A percentile compares a stretch with the other conserved stretches of the same genome.
Evolutionary conservation across 2,113 vertebrate species (phyloP).

Genomic region (Callipepla californica): DNA sequence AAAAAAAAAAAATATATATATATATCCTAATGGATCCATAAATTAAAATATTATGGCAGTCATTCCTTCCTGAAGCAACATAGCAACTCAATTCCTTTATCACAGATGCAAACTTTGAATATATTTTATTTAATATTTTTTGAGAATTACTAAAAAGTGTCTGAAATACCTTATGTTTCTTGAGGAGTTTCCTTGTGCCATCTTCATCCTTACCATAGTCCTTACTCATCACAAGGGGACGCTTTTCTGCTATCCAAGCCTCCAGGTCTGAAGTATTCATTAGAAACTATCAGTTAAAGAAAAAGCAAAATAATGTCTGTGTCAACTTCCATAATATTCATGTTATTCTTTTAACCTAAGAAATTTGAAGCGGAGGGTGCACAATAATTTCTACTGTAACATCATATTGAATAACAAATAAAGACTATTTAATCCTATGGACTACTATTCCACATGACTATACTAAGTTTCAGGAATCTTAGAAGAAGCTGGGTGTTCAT

Average conservation of each 20-base stretch:
- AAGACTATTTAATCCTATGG: not conserved
- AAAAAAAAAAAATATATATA: not conserved
- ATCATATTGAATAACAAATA: not conserved
- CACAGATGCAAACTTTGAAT: not conserved
- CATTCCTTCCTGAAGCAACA: not conserved
- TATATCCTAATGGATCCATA: not conserved
- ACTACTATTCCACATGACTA: not conserved
- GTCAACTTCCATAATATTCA: not conserved
- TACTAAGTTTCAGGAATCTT: not conserved
- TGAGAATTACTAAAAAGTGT: not conserved
- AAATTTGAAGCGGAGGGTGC: not conserved
- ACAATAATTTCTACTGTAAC: not conserved
- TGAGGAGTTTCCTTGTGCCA: conserved; percentile 81
- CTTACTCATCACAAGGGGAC: conserved; percentile 77
- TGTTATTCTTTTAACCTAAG: not conserved
- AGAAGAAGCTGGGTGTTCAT: not conserved
- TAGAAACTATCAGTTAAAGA: conserved; percentile 78
- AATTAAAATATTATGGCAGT: not conserved
- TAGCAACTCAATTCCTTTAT: not conserved
- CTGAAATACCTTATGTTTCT: conserved; percentile 85
- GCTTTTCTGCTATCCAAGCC: conserved; percentile 80
- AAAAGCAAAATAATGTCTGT: not conserved
- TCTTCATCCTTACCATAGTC: conserved; percentile 84
- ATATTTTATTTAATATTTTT: not conserved
- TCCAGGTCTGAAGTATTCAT: conserved; percentile 86